These are phyloP conservation scores for Sylvia borin DNA, from an alignment of 2,797 vertebrate species.

Conservation along the genomic window DNA sequence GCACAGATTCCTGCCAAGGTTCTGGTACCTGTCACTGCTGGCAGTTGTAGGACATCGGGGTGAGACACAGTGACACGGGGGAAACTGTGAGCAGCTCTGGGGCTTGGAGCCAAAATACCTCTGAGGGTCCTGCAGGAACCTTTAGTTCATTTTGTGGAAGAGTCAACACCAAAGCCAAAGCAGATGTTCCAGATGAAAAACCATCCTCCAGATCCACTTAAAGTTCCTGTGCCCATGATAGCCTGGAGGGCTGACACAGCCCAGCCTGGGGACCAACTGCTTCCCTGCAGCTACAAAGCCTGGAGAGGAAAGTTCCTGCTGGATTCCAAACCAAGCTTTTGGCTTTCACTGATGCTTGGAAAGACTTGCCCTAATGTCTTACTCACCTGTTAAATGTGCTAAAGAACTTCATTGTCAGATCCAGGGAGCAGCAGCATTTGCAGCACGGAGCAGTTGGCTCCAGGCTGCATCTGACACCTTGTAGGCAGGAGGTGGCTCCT, in stretches of 20 bases:
- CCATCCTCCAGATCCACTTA: background rate
- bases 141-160: background rate
- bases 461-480: background rate
- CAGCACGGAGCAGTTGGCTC: background rate
- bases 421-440: constrained; percentile 19
- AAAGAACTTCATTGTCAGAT: constrained; percentile 41
- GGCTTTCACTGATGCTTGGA: constrained; percentile 58
- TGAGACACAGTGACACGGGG: background rate
- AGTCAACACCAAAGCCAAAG: background rate
- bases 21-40: background rate
- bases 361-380: constrained; percentile 68
- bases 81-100: background rate
- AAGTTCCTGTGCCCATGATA: constrained; percentile 19
- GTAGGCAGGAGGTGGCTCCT: background rate
- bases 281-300: constrained; percentile 43
- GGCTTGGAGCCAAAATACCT: background rate
- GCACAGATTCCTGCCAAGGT: background rate
- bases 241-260: constrained; percentile 28
- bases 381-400: constrained; percentile 69
- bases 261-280: constrained; percentile 2
- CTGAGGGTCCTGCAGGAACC: background rate
- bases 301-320: constrained; percentile 56
- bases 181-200: constrained; percentile 27
- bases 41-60: background rate
- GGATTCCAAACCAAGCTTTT: constrained; percentile 67